Evolutionary conservation across 2,888 invertebrate species (phyloP).

Genomic region (Pachydiplax longipennis): DNA sequence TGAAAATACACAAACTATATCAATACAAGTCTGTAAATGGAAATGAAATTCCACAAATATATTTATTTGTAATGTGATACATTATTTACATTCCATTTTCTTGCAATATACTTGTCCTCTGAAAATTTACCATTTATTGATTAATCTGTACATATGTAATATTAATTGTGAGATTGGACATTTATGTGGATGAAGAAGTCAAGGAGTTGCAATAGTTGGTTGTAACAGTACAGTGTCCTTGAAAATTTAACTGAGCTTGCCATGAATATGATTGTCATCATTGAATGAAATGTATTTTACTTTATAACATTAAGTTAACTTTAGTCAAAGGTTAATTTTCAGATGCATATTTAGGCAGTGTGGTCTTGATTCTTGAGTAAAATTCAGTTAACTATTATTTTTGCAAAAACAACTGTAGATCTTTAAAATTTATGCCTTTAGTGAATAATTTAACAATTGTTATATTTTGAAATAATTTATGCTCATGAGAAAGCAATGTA

Average conservation of each 20-base stretch:
- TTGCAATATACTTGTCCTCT: background rate
- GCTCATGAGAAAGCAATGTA: background rate
- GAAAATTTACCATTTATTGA: background rate
- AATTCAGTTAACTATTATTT: too few species aligned
- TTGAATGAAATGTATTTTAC: background rate
- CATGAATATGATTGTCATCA: background rate
- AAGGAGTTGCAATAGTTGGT: background rate
- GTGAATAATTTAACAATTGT: background rate
- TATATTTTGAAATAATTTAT: background rate
- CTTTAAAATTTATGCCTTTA: background rate
- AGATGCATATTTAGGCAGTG: background rate
- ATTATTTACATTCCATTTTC: background rate
- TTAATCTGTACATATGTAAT: constrained; percentile 31
- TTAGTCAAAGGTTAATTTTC: background rate
- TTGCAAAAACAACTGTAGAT: too few species aligned
- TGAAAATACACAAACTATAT: background rate
- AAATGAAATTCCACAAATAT: background rate
- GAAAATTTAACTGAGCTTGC: background rate
- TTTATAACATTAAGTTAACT: background rate
- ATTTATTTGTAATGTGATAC: background rate
- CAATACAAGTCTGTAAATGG: background rate
- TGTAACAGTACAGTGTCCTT: background rate
- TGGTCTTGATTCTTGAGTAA: background rate
- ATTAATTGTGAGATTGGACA: background rate
- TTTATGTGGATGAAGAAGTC: background rate